These are phyloP conservation scores for Pipistrellus nathusii DNA, from an alignment of 2,797 vertebrate species.

Conservation along the genomic window DNA sequence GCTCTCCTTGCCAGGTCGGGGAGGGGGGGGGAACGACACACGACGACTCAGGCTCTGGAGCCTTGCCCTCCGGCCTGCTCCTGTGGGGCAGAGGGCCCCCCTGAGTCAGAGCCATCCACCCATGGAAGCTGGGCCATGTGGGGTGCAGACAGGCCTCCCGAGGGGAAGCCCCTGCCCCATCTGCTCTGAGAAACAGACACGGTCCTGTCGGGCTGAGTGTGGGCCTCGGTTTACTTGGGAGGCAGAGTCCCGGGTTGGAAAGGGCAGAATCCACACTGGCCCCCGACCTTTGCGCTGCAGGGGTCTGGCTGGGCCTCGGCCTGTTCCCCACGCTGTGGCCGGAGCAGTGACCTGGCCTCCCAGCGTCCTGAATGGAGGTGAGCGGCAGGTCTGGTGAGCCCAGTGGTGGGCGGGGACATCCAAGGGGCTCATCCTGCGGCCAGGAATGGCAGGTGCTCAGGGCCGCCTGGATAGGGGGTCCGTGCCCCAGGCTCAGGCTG, in stretches of 20 bases:
- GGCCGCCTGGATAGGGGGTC: fast-evolving
- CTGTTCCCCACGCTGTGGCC: background rate
- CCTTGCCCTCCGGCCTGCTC: background rate
- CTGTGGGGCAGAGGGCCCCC: fast-evolving
- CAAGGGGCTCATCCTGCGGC: fast-evolving
- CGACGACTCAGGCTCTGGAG: background rate
- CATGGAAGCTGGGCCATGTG: background rate
- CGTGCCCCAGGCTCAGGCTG: fast-evolving
- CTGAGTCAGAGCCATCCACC: background rate
- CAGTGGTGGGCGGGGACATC: fast-evolving
- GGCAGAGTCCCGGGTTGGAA: background rate
- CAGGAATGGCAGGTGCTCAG: background rate
- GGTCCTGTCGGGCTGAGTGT: background rate
- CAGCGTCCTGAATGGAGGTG: background rate
- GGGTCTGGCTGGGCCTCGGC: background rate
- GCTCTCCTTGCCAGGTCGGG: constrained; percentile 65
- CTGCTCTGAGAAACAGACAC: background rate
- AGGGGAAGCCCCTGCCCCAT: background rate
- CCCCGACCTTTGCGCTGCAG: fast-evolving
- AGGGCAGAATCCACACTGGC: background rate
- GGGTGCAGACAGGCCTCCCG: background rate
- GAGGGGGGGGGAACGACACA: background rate
- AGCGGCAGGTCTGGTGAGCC: background rate
- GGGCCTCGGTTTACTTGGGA: background rate
- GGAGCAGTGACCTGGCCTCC: background rate